phyloP scores from a whole-genome alignment of 2,888 invertebrate genomes.

The Agrotis segetum region DNA sequence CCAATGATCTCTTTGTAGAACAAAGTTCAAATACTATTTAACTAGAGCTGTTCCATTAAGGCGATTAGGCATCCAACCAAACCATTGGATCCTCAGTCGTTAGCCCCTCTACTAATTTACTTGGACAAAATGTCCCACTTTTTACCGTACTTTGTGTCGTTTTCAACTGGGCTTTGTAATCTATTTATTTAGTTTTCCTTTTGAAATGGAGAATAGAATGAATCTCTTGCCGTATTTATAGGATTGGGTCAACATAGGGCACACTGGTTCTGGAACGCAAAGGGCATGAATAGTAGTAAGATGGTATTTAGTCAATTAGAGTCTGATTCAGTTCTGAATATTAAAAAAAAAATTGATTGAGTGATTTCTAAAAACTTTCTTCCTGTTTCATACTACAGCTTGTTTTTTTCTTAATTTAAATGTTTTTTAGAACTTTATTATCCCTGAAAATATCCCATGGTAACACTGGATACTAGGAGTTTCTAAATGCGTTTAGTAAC shows the following conservation, averaged over 20 bases:
- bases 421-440: background rate
- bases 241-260: too few relatives aligned
- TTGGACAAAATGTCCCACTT: conserved; percentile 43
- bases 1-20: conserved; percentile 43
- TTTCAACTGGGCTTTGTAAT: conserved; percentile 32
- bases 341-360: too few relatives aligned
- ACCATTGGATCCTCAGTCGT: conserved; percentile 39
- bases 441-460: background rate
- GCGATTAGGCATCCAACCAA: conserved; percentile 50
- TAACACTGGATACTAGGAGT: background rate
- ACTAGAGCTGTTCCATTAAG: conserved; percentile 49
- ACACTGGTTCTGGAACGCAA: too few relatives aligned
- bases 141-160: conserved; percentile 33
- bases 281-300: too few relatives aligned
- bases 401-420: too few relatives aligned
- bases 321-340: too few relatives aligned
- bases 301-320: too few relatives aligned
- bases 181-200: conserved; percentile 19
- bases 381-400: too few relatives aligned
- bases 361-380: too few relatives aligned
- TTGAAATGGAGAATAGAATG: conserved; percentile 5
- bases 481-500: background rate
- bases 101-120: conserved; percentile 51
- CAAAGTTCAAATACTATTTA: conserved; percentile 44
- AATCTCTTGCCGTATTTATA: background rate